Conservation (phyloP, 2,888 invertebrate species). For the Drosophila mettleri region DNA sequence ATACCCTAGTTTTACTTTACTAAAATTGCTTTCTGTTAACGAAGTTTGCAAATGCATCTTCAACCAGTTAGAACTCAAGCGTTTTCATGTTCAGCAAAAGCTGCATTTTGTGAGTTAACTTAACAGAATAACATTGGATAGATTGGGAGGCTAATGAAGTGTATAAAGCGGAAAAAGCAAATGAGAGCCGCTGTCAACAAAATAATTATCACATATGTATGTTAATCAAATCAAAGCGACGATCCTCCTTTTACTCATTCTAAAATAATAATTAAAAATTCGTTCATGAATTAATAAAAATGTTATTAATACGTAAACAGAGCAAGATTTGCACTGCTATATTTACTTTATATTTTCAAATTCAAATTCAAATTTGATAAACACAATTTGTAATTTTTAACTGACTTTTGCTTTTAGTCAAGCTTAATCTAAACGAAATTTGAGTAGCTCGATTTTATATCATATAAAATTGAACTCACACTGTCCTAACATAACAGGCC, state of each 20-base stretch:
- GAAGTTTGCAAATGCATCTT: neutral
- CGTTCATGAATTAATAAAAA: neutral
- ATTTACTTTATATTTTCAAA: slow-evolving; percentile 1
- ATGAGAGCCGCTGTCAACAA: neutral
- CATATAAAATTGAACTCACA: neutral
- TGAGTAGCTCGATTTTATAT: neutral
- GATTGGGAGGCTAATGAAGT: neutral
- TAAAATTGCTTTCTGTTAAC: neutral
- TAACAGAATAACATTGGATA: too few relatives aligned
- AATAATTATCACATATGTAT: slow-evolving; percentile 6
- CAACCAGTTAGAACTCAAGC: too few relatives aligned
- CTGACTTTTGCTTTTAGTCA: slow-evolving; percentile 5
- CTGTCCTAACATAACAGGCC: neutral
- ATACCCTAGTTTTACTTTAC: slow-evolving; percentile 27
- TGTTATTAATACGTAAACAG: neutral
- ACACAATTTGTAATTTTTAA: neutral
- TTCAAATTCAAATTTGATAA: neutral
- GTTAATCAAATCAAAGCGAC: neutral
- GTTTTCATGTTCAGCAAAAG: neutral
- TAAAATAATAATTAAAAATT: neutral
- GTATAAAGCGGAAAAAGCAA: slow-evolving; percentile 4
- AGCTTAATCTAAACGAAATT: neutral
- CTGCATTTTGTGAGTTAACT: neutral
- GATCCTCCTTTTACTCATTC: neutral
- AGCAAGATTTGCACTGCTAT: neutral